Evolutionary conservation across 2,113 vertebrate species (phyloP).

Genomic region (Anolis carolinensis): DNA sequence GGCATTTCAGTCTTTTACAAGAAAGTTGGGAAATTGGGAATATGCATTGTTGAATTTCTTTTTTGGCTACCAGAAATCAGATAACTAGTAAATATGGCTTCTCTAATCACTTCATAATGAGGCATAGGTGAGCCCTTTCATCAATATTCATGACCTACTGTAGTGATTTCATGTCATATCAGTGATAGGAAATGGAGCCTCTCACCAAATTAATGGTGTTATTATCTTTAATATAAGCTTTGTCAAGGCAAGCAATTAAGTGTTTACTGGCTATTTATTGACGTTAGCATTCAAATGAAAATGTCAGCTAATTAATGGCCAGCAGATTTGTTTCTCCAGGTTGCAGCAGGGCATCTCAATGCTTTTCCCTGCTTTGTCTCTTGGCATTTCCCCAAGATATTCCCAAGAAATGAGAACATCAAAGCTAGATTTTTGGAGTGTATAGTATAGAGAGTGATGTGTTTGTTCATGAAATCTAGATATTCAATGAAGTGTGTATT

Average conservation of each 20-base stretch:
- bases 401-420: slow-evolving; percentile 72
- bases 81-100: slow-evolving; percentile 15
- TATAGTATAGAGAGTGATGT: slow-evolving; percentile 82
- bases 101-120: slow-evolving; percentile 58
- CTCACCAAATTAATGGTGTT: slow-evolving; percentile 48
- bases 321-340: slow-evolving; percentile 75
- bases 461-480: slow-evolving; percentile 84
- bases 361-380: slow-evolving; percentile 75
- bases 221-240: slow-evolving; percentile 57
- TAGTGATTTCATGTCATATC: slow-evolving; percentile 64
- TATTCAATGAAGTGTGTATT: slow-evolving; percentile 69
- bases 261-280: slow-evolving; percentile 75
- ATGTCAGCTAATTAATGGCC: slow-evolving; percentile 77
- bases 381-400: slow-evolving; percentile 81
- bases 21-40: not conserved
- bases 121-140: slow-evolving; percentile 54
- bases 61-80: slow-evolving; percentile 19
- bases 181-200: slow-evolving; percentile 63
- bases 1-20: not conserved
- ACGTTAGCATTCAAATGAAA: slow-evolving; percentile 76
- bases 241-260: slow-evolving; percentile 56
- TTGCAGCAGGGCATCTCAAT: slow-evolving; percentile 77
- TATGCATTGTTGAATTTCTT: slow-evolving; percentile 1
- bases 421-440: slow-evolving; percentile 80
- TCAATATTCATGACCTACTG: slow-evolving; percentile 67